phyloP scores from a whole-genome alignment of 1,140 invertebrate genomes.

The Tachypleus tridentatus region DNA sequence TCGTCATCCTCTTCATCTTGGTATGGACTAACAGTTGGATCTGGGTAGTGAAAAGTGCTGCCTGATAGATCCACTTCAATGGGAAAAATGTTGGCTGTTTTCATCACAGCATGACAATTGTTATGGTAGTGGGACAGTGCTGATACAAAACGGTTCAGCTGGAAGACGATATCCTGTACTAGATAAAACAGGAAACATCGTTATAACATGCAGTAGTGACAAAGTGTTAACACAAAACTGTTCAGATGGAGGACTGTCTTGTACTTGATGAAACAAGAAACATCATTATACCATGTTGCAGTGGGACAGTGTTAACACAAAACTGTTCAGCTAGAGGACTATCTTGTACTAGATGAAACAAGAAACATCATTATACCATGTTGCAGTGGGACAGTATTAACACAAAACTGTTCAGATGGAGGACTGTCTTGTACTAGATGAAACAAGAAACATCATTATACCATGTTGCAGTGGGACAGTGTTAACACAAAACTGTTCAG shows the following conservation, averaged over 20 bases:
- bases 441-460: no score
- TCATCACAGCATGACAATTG: slow-evolving; percentile 45
- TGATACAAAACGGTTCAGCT: slow-evolving; percentile 62
- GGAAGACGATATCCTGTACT: slow-evolving; percentile 81
- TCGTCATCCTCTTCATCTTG: slow-evolving; percentile 23
- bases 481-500: no score
- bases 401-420: no score
- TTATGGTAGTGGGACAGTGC: slow-evolving; percentile 62
- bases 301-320: no score
- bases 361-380: no score
- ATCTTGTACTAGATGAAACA: no score
- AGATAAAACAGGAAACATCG: slow-evolving; percentile 22
- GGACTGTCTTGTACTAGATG: no score
- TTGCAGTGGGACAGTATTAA: no score
- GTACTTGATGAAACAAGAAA: slow-evolving; percentile 2
- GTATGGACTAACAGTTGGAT: slow-evolving; percentile 13
- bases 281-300: background rate
- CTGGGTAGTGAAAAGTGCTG: slow-evolving; percentile 56
- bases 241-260: background rate
- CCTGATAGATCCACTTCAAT: slow-evolving; percentile 91
- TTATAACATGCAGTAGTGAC: no score
- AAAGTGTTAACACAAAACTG: background rate
- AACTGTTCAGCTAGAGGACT: no score
- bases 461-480: no score
- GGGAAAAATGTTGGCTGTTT: slow-evolving; percentile 72